Conservation (phyloP, 2,888 invertebrate genomes). For the Halocaridina rubra region DNA sequence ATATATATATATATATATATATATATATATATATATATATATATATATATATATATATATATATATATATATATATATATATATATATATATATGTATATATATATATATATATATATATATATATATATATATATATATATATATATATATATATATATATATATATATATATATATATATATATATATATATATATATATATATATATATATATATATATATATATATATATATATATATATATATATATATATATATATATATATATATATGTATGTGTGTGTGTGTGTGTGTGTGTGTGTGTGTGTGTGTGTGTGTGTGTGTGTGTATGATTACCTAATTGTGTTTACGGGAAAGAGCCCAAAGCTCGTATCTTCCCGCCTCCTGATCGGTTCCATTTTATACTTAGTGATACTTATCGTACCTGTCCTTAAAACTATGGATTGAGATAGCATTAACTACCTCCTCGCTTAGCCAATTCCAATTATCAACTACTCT, state of each 20-base stretch:
- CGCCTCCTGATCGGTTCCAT: too few relatives aligned
- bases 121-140: conserved; percentile 4
- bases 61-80: background rate
- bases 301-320: background rate
- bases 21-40: background rate
- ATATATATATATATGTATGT: conserved; percentile 11
- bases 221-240: conserved; percentile 20
- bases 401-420: too few relatives aligned
- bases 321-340: background rate
- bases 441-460: too few relatives aligned
- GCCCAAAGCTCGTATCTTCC: too few relatives aligned
- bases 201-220: conserved; percentile 36
- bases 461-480: too few relatives aligned
- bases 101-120: conserved; percentile 4
- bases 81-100: background rate
- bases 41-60: background rate
- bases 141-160: background rate
- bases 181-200: background rate
- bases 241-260: conserved; percentile 27
- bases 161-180: conserved; percentile 1
- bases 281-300: background rate
- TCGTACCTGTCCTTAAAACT: too few relatives aligned
- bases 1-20: background rate
- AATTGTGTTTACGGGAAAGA: background rate
- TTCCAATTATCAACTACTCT: too few relatives aligned